Evolutionary conservation across 2,113 vertebrate genomes (phyloP), one percentile per base, ranked within the genome.

Genomic region (Neodontobutis hainanensis): DNA sequence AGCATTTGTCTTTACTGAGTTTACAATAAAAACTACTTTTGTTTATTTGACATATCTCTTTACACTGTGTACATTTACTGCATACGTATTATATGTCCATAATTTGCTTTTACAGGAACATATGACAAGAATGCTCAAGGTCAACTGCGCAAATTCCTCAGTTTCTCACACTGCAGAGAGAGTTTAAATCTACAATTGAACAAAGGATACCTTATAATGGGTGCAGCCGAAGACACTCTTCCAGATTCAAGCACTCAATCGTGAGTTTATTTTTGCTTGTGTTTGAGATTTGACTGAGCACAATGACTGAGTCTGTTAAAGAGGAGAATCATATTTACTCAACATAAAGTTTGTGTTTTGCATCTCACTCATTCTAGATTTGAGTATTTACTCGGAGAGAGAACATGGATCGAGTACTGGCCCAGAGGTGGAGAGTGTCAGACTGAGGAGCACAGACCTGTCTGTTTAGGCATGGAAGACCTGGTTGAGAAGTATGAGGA

Each of bases 341-440:
- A 35, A 55, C 5, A 2, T 8, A 36, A 36, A 15, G 36, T 27
- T 10, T 14, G 10, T 49, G 7, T 50, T 45, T 64, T 11, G 51
- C 11, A 35, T 6, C 32, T 50, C 62, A 7, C 14, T 80, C 10
- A 67, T 51, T 38, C 44, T 70, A 92, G 90, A 15, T 83, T 65
- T 65, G 77, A 86, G 49, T 92, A 92, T 10, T 58, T 81, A 10
- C 69, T 92, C 2, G 85, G 86, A 12, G 88, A 90, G 59, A 65
- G 62, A 66, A 90, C 87, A 0, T 92, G 91, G 91, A 74, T 92
- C 4, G 91, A 92, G 79, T 91, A 90, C 82, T 92, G 91, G 91
- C 91, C 91, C 11, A 87, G 80, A 58, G 4, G n/a, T 0, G 11
- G 8, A 11, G 89, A 92, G 51, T 86, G 84, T 60, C 64, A 71